Conservation (phyloP, 2,113 vertebrate species). For the Toxotes chatareus region DNA sequence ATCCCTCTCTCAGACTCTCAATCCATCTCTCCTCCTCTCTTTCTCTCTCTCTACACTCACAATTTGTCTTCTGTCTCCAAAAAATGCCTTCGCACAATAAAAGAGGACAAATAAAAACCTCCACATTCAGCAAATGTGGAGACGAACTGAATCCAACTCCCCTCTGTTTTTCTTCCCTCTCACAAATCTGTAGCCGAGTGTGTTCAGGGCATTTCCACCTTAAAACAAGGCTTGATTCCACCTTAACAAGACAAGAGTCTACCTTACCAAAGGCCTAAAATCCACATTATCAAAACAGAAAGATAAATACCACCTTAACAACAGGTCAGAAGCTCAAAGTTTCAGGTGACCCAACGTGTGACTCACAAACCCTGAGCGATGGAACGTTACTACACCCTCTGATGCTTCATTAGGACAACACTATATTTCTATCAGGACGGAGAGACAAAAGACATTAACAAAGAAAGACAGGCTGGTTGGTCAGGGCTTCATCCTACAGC, state of each 20-base stretch:
- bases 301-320: neutral
- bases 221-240: neutral
- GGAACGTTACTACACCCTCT: too few relatives aligned
- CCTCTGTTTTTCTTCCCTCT: neutral
- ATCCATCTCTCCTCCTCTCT: constrained; percentile 37
- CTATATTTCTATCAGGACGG: too few relatives aligned
- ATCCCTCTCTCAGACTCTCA: constrained; percentile 14
- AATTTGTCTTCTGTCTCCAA: constrained; percentile 39
- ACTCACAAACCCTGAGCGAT: too few relatives aligned
- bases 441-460: neutral
- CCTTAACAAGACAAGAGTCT: neutral
- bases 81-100: constrained; percentile 24
- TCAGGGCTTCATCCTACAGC: too few relatives aligned
- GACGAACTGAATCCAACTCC: constrained; percentile 16
- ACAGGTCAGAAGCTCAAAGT: neutral
- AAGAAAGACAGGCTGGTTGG: neutral
- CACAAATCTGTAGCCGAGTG: neutral
- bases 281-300: neutral
- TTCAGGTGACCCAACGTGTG: too few relatives aligned
- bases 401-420: too few relatives aligned
- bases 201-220: neutral
- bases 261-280: neutral
- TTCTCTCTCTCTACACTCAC: constrained; percentile 22
- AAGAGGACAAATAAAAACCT: constrained; percentile 28
- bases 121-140: neutral